Evolutionary conservation across 2,888 invertebrate species (phyloP).

Genomic region (Dugesia japonica): DNA sequence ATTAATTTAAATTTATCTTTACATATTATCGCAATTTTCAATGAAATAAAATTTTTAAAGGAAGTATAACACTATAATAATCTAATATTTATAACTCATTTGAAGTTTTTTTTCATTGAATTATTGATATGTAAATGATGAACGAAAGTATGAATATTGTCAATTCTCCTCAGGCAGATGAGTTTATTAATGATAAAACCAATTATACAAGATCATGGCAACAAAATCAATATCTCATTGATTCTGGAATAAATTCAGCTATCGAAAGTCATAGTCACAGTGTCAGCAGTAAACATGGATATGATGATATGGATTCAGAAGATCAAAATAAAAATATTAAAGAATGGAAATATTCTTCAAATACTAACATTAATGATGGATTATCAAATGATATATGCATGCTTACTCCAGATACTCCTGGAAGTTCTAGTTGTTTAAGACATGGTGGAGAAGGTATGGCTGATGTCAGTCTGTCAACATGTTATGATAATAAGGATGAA

Average conservation of each 20-base stretch:
- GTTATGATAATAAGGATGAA: constrained; percentile 24
- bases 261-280: constrained; percentile 34
- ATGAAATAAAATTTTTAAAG: background rate
- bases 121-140: background rate
- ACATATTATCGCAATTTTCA: background rate
- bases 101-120: background rate
- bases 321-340: constrained; percentile 13
- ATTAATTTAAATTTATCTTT: background rate
- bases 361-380: background rate
- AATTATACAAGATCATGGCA: constrained; percentile 58
- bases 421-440: constrained; percentile 27
- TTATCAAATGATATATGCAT: constrained; percentile 33
- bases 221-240: constrained; percentile 70
- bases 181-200: background rate
- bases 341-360: background rate
- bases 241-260: constrained; percentile 82
- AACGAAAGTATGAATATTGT: constrained; percentile 20
- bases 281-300: constrained; percentile 30
- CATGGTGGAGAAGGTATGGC: constrained; percentile 31
- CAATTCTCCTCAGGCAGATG: constrained; percentile 10
- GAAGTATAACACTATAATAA: background rate
- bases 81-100: background rate
- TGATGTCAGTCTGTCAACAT: constrained; percentile 1
- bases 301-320: constrained; percentile 32
- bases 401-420: constrained; percentile 33